Percentiles rank a stretch among this genome's conserved stretches.
These are phyloP conservation scores for Drosophila niveifrons DNA, from an alignment of 2,888 invertebrate genomes.

Conservation along the genomic window DNA sequence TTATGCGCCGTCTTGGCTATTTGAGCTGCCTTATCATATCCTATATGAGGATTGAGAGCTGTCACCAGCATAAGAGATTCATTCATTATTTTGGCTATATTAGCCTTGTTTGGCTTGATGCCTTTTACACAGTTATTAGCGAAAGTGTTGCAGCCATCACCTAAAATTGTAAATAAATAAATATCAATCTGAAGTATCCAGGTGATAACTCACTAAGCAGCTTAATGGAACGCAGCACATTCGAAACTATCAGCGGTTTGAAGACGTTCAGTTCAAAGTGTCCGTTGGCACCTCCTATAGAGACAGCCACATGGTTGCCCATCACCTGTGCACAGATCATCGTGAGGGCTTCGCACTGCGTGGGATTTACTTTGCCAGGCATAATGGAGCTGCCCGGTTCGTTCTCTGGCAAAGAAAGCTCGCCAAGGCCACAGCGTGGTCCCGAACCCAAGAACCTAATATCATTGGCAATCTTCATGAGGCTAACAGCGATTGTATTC, in stretches of 20 bases:
- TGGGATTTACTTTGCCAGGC: conserved; percentile 99
- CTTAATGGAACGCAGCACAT: conserved; percentile 94
- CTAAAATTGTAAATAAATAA: conserved; percentile 72
- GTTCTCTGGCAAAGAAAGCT: conserved; percentile 96
- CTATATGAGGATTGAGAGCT: conserved; percentile 97
- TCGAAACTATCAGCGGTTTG: conserved; percentile 97
- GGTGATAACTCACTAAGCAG: conserved; percentile 88
- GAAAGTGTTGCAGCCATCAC: conserved; percentile 92
- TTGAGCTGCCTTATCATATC: conserved; percentile 96
- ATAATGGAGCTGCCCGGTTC: conserved; percentile 99
- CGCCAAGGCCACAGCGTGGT: conserved; percentile 97
- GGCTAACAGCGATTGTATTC: conserved; percentile 94
- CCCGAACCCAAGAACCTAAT: conserved; percentile 96
- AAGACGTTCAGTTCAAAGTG: conserved; percentile 99
- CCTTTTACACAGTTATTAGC: conserved; percentile 94
- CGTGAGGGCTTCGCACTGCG: conserved; percentile 98
- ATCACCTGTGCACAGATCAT: conserved; percentile 98
- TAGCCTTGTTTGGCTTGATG: conserved; percentile 90
- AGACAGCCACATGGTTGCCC: conserved; percentile 98
- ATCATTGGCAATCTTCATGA: conserved; percentile 99
- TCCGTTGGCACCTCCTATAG: conserved; percentile 96
- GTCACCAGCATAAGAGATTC: conserved; percentile 99
- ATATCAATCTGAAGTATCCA: neutral
- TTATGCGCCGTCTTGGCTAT: conserved; percentile 98
- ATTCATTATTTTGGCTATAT: conserved; percentile 92